A percentile compares a stretch with the other conserved stretches of the same genome.
Evolutionary conservation across 2,113 vertebrate genomes (phyloP).

Genomic region (Lontra canadensis): DNA sequence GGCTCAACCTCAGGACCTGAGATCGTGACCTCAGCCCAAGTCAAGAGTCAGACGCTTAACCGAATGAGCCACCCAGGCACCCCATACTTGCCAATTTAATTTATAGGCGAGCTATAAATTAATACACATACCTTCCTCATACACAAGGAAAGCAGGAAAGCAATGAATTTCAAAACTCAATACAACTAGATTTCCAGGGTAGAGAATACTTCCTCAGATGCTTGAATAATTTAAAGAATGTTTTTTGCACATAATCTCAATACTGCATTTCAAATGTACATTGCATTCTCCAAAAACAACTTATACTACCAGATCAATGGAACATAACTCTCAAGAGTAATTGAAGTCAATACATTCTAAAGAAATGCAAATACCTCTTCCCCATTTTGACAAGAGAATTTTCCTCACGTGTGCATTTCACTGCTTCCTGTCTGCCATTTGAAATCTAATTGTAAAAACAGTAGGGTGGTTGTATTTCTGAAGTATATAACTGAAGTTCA

Average conservation of each 20-base stretch:
- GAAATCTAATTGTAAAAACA: slow-evolving; percentile 67
- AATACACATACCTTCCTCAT: no score
- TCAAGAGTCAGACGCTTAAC: background rate
- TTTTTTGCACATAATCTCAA: slow-evolving; percentile 16
- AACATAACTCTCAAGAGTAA: slow-evolving; percentile 33
- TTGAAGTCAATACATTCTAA: slow-evolving; percentile 42
- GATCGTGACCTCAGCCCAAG: background rate
- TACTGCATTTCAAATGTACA: slow-evolving; percentile 10
- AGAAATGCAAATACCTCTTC: slow-evolving; percentile 11
- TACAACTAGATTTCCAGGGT: background rate
- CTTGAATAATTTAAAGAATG: slow-evolving; percentile 37
- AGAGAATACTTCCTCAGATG: slow-evolving; percentile 27
- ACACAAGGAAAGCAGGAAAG: background rate
- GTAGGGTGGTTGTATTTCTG: slow-evolving; percentile 28
- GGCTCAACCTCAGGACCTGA: background rate
- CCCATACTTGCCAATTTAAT: slow-evolving; percentile 22
- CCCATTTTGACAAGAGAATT: slow-evolving; percentile 42
- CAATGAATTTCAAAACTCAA: slow-evolving; percentile 21
- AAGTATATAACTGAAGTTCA: slow-evolving; percentile 28
- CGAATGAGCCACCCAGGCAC: background rate
- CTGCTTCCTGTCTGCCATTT: slow-evolving; percentile 54
- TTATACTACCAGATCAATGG: slow-evolving; percentile 25
- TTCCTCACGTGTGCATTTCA: background rate
- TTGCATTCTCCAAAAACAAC: slow-evolving; percentile 49
- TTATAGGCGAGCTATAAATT: background rate